Percentiles rank a stretch among this genome's conserved stretches.
These are phyloP conservation scores for Phylloscopus whistleri DNA, from an alignment of 2,113 vertebrate genomes.

Conservation along the genomic window DNA sequence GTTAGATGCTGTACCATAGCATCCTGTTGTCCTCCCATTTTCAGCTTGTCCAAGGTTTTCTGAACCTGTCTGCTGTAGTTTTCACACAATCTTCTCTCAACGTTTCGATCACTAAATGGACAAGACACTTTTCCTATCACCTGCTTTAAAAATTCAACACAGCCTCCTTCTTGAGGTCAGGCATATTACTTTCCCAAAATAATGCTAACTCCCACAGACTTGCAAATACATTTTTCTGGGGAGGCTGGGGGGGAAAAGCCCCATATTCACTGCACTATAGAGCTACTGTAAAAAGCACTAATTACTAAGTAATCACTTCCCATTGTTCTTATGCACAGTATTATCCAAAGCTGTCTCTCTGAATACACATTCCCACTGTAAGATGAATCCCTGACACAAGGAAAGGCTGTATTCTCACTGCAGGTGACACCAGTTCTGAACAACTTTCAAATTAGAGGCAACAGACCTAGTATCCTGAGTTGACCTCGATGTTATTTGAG, in stretches of 20 bases:
- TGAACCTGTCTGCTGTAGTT: not conserved
- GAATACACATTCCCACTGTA: not conserved
- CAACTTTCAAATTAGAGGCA: not conserved
- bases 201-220: not conserved
- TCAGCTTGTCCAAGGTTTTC: not conserved
- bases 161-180: not conserved
- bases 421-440: not conserved
- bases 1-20: not conserved
- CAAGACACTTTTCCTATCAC: not conserved
- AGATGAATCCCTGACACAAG: not conserved
- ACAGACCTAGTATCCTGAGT: not conserved
- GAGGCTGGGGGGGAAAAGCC: not conserved
- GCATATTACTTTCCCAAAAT: not conserved
- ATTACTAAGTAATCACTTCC: not conserved
- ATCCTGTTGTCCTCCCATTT: not conserved
- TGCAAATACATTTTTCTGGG: not conserved
- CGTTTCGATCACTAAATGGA: not conserved
- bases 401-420: not conserved
- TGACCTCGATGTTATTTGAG: not conserved
- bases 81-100: not conserved
- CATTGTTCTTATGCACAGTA: not conserved
- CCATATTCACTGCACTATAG: fast-evolving
- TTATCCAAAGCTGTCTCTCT: not conserved
- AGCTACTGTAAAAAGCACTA: not conserved
- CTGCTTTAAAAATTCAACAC: not conserved